Conservation (phyloP, 2,888 invertebrate species). For the Muschampia staudingeri region DNA sequence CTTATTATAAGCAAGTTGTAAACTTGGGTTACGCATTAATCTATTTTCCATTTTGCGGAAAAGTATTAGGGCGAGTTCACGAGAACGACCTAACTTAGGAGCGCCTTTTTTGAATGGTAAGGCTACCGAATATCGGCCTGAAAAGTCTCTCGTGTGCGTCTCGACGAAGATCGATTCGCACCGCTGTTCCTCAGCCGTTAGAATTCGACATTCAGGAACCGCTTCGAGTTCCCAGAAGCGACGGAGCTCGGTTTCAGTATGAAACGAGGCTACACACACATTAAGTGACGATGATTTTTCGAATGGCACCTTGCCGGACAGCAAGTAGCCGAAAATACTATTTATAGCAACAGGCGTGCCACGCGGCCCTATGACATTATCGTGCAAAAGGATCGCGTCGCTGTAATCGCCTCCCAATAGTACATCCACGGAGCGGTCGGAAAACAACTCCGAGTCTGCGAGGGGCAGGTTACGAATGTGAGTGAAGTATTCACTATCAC, state of each 20-base stretch:
- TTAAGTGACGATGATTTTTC: not conserved
- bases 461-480: constrained; percentile 20
- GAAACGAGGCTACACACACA: constrained; percentile 13
- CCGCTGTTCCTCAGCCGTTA: constrained; percentile 18
- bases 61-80: constrained; percentile 4
- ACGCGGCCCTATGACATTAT: constrained; percentile 28
- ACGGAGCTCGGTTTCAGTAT: constrained; percentile 8
- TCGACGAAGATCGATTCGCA: constrained; percentile 36
- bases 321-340: constrained; percentile 36
- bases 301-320: constrained; percentile 15
- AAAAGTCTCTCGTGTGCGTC: constrained; percentile 34
- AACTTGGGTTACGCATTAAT: constrained; percentile 22
- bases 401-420: constrained; percentile 15
- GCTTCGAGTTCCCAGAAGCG: constrained; percentile 26
- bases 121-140: constrained; percentile 30
- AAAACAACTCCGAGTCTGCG: constrained; percentile 14
- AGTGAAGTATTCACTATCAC: constrained; percentile 20
- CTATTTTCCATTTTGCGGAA: constrained; percentile 23
- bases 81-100: constrained; percentile 18
- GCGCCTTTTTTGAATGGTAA: constrained; percentile 27
- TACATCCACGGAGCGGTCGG: constrained; percentile 11
- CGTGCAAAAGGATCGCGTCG: constrained; percentile 12
- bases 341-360: constrained; percentile 20
- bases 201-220: constrained; percentile 13
- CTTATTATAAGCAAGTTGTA: constrained; percentile 23